Conservation (phyloP, 2,113 vertebrate species). For the Pantherophis guttatus region DNA sequence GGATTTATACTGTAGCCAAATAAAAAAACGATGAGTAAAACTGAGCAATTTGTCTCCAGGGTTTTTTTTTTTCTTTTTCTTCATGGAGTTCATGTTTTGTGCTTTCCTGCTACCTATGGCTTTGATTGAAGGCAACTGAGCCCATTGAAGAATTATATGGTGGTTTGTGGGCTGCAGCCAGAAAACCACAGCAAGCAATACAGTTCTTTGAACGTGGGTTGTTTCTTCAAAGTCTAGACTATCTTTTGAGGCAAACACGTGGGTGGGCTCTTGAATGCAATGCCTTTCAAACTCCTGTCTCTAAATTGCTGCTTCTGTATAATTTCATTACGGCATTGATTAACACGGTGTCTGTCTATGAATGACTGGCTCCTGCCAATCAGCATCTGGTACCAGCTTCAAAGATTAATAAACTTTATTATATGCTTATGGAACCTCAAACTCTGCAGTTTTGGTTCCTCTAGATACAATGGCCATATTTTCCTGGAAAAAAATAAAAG, state of each 20-base stretch:
- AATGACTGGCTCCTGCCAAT: neutral
- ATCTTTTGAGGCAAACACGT: neutral
- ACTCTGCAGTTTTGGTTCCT: neutral
- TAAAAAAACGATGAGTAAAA: conserved; percentile 27
- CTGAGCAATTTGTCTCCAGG: neutral
- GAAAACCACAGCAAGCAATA: neutral
- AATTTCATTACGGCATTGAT: neutral
- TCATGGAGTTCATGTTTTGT: neutral
- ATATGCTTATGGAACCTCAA: neutral
- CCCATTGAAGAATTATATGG: fast-evolving
- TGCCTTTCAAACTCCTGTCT: neutral
- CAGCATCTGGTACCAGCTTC: neutral
- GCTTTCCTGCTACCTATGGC: neutral
- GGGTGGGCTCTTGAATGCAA: neutral
- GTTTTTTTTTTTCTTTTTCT: fast-evolving
- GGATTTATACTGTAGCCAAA: neutral
- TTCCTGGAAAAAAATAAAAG: neutral
- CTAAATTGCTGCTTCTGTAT: neutral
- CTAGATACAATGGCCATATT: neutral
- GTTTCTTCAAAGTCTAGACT: neutral
- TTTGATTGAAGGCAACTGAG: neutral
- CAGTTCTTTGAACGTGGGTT: neutral
- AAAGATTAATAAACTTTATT: neutral
- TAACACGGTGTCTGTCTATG: neutral
- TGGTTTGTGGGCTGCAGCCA: neutral